A percentile compares a stretch with the other conserved stretches of the same genome.
Evolutionary conservation across 2,113 vertebrate species (phyloP).

Genomic region (Bagarius yarrelli): DNA sequence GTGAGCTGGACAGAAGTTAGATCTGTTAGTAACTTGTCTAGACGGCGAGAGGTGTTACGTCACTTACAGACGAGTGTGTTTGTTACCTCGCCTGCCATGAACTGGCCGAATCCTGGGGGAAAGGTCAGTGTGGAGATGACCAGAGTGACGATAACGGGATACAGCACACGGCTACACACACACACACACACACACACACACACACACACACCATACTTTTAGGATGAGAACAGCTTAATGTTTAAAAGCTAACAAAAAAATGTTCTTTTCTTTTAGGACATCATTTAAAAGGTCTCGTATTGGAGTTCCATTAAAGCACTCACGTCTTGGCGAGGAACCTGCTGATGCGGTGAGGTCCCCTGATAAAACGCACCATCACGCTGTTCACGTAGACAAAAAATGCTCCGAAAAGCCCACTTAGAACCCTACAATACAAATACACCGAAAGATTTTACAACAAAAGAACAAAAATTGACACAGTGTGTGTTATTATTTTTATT

Average conservation of each 20-base stretch:
- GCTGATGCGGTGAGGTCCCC: conserved; percentile 14
- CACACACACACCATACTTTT: not conserved
- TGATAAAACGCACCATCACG: conserved; percentile 41
- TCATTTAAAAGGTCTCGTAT: no score
- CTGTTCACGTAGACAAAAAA: conserved; percentile 43
- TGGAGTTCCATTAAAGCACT: conserved; percentile 3
- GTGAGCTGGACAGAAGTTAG: conserved; percentile 77
- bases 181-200: conserved; percentile 22
- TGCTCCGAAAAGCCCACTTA: conserved; percentile 41
- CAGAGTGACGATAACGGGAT: conserved; percentile 89
- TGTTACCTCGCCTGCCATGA: conserved; percentile 95
- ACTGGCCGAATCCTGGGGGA: conserved; percentile 93
- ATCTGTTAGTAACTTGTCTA: no score
- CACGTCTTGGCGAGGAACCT: conserved; percentile 44
- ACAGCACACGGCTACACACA: conserved; percentile 84
- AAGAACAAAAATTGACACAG: not conserved
- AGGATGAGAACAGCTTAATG: not conserved
- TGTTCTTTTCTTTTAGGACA: not conserved
- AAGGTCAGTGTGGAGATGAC: conserved; percentile 91
- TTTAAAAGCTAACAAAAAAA: not conserved
- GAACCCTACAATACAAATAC: conserved; percentile 5
- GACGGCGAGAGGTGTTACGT: no score
- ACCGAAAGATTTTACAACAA: not conserved
- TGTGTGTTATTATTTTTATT: not conserved
- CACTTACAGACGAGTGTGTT: no score